Conservation (phyloP, 2,113 vertebrate species). For the Cathartes aura region DNA sequence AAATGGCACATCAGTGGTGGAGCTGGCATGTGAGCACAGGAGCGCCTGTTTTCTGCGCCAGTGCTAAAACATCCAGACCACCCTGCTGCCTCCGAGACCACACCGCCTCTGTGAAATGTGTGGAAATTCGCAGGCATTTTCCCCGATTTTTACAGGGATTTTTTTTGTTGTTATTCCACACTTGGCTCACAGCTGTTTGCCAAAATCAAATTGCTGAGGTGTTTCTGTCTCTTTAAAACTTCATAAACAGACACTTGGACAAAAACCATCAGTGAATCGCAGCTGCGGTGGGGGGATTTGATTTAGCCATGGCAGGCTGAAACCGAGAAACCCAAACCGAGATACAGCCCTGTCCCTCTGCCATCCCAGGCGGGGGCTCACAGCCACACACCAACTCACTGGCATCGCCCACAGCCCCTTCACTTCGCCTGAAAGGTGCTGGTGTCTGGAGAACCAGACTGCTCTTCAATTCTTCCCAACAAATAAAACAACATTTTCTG, state of each 20-base stretch:
- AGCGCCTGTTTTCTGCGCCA: slow-evolving; percentile 39
- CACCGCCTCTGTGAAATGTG: slow-evolving; percentile 75
- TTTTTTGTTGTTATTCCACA: slow-evolving; percentile 71
- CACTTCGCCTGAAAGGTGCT: background rate
- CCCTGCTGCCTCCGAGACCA: slow-evolving; percentile 71
- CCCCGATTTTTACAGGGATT: slow-evolving; percentile 76
- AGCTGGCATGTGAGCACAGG: background rate
- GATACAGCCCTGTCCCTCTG: background rate
- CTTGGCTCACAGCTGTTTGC: slow-evolving; percentile 75
- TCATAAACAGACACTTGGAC: slow-evolving; percentile 64
- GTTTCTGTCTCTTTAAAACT: slow-evolving; percentile 74
- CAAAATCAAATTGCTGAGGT: slow-evolving; percentile 76
- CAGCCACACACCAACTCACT: background rate
- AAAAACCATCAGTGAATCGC: slow-evolving; percentile 39
- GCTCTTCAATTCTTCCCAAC: background rate
- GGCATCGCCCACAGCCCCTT: background rate
- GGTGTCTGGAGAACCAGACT: background rate
- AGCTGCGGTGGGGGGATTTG: background rate
- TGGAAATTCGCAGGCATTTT: slow-evolving; percentile 77
- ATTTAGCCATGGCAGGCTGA: background rate
- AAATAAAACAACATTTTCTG: background rate
- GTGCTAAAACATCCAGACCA: slow-evolving; percentile 69
- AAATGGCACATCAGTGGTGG: background rate
- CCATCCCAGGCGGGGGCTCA: background rate
- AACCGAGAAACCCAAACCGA: background rate